phyloP scores from a whole-genome alignment of 2,797 vertebrate genomes.

The Argya squamiceps region DNA sequence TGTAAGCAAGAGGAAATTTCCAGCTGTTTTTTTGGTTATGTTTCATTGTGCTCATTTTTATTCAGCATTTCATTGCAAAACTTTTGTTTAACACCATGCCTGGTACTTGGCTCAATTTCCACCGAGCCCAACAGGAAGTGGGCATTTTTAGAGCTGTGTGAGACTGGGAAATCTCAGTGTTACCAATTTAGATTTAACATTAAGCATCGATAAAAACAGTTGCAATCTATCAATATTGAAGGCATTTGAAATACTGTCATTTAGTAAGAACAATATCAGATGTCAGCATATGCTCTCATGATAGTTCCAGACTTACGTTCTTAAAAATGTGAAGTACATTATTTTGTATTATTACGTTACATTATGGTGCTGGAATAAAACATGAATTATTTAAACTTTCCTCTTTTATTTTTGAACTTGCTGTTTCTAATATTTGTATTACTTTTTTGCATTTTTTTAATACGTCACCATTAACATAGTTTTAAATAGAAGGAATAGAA shows the following conservation, averaged over 20 bases:
- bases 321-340: background rate
- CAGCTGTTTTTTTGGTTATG: rapidly evolving
- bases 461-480: background rate
- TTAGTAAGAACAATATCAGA: background rate
- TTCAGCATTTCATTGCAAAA: background rate
- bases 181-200: background rate
- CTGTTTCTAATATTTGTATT: background rate
- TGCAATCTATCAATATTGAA: background rate
- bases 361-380: background rate
- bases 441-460: background rate
- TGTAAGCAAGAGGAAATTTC: background rate
- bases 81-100: background rate
- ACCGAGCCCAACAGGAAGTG: background rate
- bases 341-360: background rate
- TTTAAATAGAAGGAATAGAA: background rate
- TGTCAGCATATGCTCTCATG: background rate
- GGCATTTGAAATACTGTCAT: background rate
- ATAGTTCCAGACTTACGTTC: background rate
- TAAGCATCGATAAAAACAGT: background rate
- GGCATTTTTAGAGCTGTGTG: background rate
- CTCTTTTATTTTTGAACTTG: background rate
- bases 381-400: background rate
- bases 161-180: background rate
- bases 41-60: background rate
- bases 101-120: background rate